phyloP scores from a whole-genome alignment of 2,797 vertebrate genomes.

The Channa striata region DNA sequence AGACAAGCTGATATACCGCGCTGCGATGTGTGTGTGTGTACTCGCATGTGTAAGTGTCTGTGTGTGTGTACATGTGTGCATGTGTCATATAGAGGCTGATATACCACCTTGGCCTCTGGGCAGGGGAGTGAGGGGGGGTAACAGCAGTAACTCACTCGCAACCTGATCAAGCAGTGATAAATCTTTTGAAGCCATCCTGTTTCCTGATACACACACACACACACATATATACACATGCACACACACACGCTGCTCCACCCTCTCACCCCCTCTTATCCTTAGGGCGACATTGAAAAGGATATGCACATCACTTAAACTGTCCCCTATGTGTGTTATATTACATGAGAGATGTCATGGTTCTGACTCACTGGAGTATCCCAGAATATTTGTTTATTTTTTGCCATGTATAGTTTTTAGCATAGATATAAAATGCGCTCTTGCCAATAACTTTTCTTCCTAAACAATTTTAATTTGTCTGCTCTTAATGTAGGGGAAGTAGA shows the following conservation, averaged over 20 bases:
- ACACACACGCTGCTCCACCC: slow-evolving; percentile 45
- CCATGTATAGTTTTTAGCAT: slow-evolving; percentile 30
- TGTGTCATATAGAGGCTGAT: slow-evolving; percentile 75
- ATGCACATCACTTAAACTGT: slow-evolving; percentile 73
- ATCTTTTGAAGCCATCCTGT: slow-evolving; percentile 81
- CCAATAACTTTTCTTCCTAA: slow-evolving; percentile 16
- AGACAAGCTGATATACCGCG: slow-evolving; percentile 91
- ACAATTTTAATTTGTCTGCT: slow-evolving; percentile 39
- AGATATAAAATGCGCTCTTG: slow-evolving; percentile 25
- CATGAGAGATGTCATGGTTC: slow-evolving; percentile 60
- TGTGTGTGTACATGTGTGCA: slow-evolving; percentile 63
- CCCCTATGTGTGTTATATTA: slow-evolving; percentile 67
- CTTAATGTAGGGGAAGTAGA: slow-evolving; percentile 2
- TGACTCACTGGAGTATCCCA: slow-evolving; percentile 24
- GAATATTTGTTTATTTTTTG: not conserved
- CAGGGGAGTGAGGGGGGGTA: slow-evolving; percentile 86
- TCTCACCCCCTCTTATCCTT: slow-evolving; percentile 64
- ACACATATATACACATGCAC: slow-evolving; percentile 36
- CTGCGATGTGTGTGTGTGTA: slow-evolving; percentile 73
- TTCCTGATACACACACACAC: slow-evolving; percentile 64
- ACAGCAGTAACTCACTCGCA: slow-evolving; percentile 92
- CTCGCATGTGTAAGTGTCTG: slow-evolving; percentile 24
- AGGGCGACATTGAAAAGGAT: slow-evolving; percentile 77
- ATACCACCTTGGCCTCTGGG: slow-evolving; percentile 80
- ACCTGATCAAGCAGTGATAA: slow-evolving; percentile 87